Conservation (phyloP, 2,113 vertebrate genomes). For the Rhabdornis inornatus region DNA sequence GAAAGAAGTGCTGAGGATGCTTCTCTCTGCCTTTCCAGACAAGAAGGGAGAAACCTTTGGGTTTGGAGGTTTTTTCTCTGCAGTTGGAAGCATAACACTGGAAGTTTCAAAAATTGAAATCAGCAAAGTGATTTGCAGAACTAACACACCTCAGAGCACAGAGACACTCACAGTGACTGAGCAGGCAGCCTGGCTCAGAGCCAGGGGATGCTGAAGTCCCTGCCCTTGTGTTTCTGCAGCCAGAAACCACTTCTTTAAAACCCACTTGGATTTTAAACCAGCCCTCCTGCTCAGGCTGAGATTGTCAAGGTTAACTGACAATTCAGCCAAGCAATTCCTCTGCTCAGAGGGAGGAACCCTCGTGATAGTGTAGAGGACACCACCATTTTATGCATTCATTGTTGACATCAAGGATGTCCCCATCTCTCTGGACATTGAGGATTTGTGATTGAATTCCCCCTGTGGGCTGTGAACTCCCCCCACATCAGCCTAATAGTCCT, state of each 20-base stretch:
- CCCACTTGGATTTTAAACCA: background rate
- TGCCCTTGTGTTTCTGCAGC: accelerated
- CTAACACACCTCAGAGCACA: accelerated
- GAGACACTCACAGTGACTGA: accelerated
- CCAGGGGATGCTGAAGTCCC: background rate
- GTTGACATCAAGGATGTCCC: background rate
- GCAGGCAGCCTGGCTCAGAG: background rate
- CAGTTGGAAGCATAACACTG: background rate
- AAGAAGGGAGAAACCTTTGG: background rate
- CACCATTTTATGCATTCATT: background rate
- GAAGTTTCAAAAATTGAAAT: background rate
- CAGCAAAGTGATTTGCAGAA: background rate
- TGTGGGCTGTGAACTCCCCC: background rate
- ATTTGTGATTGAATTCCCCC: background rate
- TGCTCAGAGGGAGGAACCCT: background rate
- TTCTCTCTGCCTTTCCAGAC: background rate
- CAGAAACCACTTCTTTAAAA: background rate
- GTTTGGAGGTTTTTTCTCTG: background rate
- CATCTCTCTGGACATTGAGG: background rate
- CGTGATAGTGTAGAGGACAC: accelerated
- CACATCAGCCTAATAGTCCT: background rate
- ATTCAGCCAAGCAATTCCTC: background rate
- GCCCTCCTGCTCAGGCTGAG: background rate
- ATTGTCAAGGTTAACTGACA: background rate
- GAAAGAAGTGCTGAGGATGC: background rate